phyloP scores from a whole-genome alignment of 1,140 invertebrate genomes.

The Drosophila sp. region DNA sequence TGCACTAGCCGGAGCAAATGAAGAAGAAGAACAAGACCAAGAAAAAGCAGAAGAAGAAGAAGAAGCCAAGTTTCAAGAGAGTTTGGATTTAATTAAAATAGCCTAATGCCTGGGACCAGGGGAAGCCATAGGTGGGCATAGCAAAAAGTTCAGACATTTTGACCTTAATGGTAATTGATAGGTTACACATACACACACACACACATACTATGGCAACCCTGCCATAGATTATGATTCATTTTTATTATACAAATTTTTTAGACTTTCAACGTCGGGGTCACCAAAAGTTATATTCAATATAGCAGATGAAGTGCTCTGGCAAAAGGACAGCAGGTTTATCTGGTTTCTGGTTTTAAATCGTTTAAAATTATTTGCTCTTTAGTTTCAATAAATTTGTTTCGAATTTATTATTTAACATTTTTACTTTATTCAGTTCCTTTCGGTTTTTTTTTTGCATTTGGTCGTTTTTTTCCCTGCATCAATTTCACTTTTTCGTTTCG shows the following conservation, averaged over 20 bases:
- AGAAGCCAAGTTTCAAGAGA: constrained; percentile 16
- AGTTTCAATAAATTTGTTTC: neutral
- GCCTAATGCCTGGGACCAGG: constrained; percentile 10
- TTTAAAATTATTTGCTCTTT: neutral
- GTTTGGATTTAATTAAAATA: constrained; percentile 69
- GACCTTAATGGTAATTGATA: constrained; percentile 16
- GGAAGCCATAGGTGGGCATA: constrained; percentile 24
- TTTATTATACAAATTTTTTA: neutral
- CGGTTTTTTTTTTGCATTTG: constrained; percentile 21
- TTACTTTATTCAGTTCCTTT: neutral
- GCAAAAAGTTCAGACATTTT: constrained; percentile 5
- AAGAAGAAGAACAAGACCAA: neutral
- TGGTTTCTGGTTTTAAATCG: too few relatives aligned
- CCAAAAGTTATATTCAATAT: too few relatives aligned
- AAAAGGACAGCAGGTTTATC: too few relatives aligned
- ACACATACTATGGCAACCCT: neutral
- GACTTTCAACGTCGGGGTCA: too few relatives aligned
- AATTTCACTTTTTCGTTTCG: constrained; percentile 33
- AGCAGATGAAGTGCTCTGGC: too few relatives aligned
- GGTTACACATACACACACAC: neutral
- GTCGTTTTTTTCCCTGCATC: constrained; percentile 37
- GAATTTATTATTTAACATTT: neutral
- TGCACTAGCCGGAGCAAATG: constrained; percentile 17
- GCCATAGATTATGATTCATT: neutral
- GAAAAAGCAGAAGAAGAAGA: neutral